These are phyloP conservation scores for Hippocampus comes DNA, from an alignment of 2,113 vertebrate genomes.

Conservation along the genomic window DNA sequence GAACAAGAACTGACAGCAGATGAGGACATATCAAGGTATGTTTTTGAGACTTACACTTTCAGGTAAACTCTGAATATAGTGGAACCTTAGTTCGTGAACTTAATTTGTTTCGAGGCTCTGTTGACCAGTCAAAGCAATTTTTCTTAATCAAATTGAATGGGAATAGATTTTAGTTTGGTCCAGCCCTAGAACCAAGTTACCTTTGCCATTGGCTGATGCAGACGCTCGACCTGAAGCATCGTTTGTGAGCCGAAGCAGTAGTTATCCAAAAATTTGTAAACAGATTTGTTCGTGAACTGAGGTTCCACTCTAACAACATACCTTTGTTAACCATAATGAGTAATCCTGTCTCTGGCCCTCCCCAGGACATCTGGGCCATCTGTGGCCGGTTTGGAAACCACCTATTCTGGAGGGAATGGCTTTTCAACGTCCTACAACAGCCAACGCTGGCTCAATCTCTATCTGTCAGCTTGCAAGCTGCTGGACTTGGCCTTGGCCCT, in stretches of 20 bases:
- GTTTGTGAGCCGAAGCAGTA: neutral
- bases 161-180: neutral
- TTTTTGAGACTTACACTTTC: neutral
- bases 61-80: neutral
- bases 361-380: slow-evolving; percentile 90
- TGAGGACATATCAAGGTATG: slow-evolving; percentile 94
- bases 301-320: neutral
- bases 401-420: slow-evolving; percentile 94
- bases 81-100: neutral
- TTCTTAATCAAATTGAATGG: neutral
- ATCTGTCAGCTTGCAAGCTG: slow-evolving; percentile 97
- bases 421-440: slow-evolving; percentile 99
- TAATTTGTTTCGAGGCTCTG: neutral
- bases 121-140: neutral
- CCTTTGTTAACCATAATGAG: neutral
- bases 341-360: neutral
- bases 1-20: slow-evolving; percentile 81
- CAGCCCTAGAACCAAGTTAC: neutral
- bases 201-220: neutral
- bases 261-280: neutral
- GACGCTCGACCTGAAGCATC: too few species aligned
- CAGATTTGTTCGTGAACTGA: neutral
- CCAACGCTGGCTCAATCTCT: slow-evolving; percentile 98
- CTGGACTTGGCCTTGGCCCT: slow-evolving; percentile 93
- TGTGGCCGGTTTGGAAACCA: slow-evolving; percentile 92